Evolutionary conservation across 92 coral and sea anemone genomes (phyloP).

Genomic region (Epizoanthus scotinus): DNA sequence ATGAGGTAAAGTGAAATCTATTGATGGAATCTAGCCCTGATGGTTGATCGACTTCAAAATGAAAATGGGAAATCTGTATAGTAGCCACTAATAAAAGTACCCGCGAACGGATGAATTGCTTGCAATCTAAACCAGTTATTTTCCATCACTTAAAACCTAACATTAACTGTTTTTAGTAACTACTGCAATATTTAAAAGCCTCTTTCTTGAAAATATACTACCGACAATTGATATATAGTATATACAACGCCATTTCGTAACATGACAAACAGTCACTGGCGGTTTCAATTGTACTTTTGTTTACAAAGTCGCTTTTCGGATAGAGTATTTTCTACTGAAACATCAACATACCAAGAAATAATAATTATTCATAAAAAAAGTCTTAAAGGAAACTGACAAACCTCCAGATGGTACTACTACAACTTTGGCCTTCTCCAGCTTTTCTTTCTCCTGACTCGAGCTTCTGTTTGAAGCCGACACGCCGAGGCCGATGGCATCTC

Average conservation of each 20-base stretch:
- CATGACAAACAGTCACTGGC: neutral
- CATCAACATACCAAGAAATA: neutral
- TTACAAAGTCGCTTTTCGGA: neutral
- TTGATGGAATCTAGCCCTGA: neutral
- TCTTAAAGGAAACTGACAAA: conserved; percentile 8
- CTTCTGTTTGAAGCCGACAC: conserved; percentile 66
- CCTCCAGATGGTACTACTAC: conserved; percentile 65
- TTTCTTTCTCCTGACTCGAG: conserved; percentile 63
- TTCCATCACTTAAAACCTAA: neutral
- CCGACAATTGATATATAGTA: neutral
- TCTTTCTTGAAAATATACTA: neutral
- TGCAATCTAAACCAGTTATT: neutral
- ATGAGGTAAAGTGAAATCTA: neutral
- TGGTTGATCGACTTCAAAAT: neutral
- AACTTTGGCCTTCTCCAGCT: conserved; percentile 75
- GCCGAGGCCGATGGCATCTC: conserved; percentile 71
- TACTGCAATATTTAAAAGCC: neutral
- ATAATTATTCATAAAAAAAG: neutral
- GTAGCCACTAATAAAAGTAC: too few species aligned
- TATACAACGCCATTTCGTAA: too few species aligned
- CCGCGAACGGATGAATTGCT: too few species aligned
- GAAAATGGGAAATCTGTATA: too few species aligned
- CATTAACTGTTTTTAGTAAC: neutral
- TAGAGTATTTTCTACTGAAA: neutral
- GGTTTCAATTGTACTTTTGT: neutral